These are phyloP conservation scores for Andrena bicolor DNA, from an alignment of 2,888 invertebrate genomes.

Conservation along the genomic window DNA sequence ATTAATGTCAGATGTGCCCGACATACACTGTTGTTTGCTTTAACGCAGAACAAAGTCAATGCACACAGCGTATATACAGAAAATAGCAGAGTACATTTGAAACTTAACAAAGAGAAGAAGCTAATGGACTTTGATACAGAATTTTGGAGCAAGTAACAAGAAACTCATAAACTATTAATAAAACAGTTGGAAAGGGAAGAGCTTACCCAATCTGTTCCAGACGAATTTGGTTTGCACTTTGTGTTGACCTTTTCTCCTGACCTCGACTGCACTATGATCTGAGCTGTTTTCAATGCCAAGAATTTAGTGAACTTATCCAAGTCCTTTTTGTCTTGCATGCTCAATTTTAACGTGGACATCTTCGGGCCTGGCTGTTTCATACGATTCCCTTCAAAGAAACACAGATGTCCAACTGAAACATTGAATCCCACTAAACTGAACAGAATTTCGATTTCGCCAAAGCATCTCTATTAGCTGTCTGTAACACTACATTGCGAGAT, in stretches of 20 bases:
- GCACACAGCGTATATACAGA: neutral
- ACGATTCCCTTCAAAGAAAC: constrained; percentile 9
- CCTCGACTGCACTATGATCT: constrained; percentile 96
- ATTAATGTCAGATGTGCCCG: neutral
- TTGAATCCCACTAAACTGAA: constrained; percentile 38
- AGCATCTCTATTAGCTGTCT: constrained; percentile 32
- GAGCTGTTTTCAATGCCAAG: constrained; percentile 94
- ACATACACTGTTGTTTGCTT: neutral
- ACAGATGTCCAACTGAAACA: constrained; percentile 26
- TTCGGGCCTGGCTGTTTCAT: constrained; percentile 26
- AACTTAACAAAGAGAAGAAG: neutral
- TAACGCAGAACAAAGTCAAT: neutral
- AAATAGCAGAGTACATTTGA: neutral
- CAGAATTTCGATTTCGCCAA: constrained; percentile 42
- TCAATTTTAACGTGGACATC: constrained; percentile 85
- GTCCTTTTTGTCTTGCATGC: constrained; percentile 90
- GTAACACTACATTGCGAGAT: constrained; percentile 47
- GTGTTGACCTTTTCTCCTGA: constrained; percentile 94
- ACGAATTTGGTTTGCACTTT: constrained; percentile 91
- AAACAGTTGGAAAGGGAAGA: neutral
- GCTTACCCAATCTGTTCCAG: constrained; percentile 93
- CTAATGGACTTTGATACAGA: neutral
- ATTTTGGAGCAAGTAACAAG: neutral
- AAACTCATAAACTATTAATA: constrained; percentile 53
- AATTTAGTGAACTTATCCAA: constrained; percentile 96